Base-by-base conservation (phyloP, 2,113 vertebrate species). In the Pseudonaja textilis region DNA sequence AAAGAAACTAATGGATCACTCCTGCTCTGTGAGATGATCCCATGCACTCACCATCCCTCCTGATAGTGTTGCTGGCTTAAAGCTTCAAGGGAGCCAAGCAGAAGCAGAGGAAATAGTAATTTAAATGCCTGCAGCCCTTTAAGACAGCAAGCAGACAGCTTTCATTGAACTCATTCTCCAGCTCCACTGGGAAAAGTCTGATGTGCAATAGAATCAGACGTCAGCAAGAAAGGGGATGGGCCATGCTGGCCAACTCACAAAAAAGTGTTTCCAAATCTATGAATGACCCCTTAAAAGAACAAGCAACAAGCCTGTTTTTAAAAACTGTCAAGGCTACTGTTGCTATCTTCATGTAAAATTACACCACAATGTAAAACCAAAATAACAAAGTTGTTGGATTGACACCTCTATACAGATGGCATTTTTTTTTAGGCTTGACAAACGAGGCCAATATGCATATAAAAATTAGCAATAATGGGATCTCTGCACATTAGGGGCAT, bases 221-320 rank as follows among this genome's bases (percentile, higher is more conserved):
- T 97, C 97, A 97, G 97, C 96, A 97, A 90, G 95, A 97, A 61
- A 96, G 95, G 96, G 96, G 97, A 90, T 97, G 97, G 94, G 95
- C 93, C 91, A 93, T 93, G 74, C 93, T 94, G 89, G 95, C 93
- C 96, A 97, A 96, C 94, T 95, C 95, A 92, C 94, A 95, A 94
- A 97, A 81, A 96, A 95, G 94, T 94, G 95, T 93, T 93, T 95
- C 93, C 94, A 94, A 95, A 93, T 89, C 85, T 94, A 94, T 88
- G 87, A 91, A 87, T 85, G 91, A 94, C 88, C 91, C 90, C 81
- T 92, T 20, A 92, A 25, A 94, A 92, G 95, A 3, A 57, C 85
- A 92, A 93, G 93, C 69, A 54, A 34, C 0, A n/a, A 12, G 26
- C 14, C 91, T 50, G 23, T 57, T 94, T 50, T 85, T 42, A 45